A percentile compares a stretch with the other conserved stretches of the same genome.
These are phyloP conservation scores for Podarcis cretensis DNA, from an alignment of 2,113 vertebrate species.

Conservation along the genomic window DNA sequence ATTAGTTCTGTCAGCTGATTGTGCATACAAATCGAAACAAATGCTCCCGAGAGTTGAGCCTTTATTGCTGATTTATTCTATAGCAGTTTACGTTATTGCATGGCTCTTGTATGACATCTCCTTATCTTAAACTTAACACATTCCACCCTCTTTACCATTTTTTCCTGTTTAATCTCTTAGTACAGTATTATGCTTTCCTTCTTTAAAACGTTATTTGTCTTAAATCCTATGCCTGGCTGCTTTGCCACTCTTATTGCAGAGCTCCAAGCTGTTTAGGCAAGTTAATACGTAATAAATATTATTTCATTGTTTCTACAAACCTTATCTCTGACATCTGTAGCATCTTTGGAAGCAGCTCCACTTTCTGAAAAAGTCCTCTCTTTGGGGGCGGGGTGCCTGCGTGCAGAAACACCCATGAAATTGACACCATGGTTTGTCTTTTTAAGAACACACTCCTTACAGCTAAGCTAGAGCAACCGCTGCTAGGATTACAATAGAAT, in stretches of 20 bases:
- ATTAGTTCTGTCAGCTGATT: too few relatives aligned
- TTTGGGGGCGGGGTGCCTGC: too few relatives aligned
- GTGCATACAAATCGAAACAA: too few relatives aligned
- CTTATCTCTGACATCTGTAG: background rate
- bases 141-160: background rate
- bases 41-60: background rate
- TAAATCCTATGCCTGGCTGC: background rate
- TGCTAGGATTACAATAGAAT: background rate
- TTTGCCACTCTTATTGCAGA: background rate
- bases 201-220: background rate
- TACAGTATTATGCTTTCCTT: background rate
- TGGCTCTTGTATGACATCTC: background rate
- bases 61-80: background rate
- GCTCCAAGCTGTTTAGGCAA: background rate
- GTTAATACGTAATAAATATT: background rate
- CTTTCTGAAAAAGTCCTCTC: background rate
- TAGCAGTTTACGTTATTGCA: background rate
- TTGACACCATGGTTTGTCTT: fast-evolving
- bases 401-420: background rate
- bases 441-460: fast-evolving
- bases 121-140: background rate
- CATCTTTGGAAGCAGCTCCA: background rate
- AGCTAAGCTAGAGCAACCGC: background rate
- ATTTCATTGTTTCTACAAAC: background rate
- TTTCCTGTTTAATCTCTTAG: background rate